Conservation (phyloP, 30 jellyfish, hydroid and myxozoan genomes). For the Hydractinia echinata region DNA sequence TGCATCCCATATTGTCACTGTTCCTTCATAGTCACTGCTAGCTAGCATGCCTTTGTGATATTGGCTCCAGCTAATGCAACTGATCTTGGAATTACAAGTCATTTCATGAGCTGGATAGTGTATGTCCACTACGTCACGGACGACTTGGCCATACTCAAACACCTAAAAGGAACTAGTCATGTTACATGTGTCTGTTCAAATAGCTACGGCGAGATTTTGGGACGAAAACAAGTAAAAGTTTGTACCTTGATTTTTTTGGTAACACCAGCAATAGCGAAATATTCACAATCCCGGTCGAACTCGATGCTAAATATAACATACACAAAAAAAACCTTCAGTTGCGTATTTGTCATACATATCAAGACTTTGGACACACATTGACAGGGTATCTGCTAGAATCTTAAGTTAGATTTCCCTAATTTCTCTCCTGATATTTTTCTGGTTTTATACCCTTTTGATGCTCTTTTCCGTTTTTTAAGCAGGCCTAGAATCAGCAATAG, state of each 20-base stretch:
- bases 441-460: too few species aligned
- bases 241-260: constrained; percentile 92
- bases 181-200: background rate
- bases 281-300: constrained; percentile 97
- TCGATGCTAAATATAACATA: constrained; percentile 67
- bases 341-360: too few species aligned
- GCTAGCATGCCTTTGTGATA: constrained; percentile 98
- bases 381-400: background rate
- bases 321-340: too few species aligned
- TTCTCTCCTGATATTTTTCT: too few species aligned
- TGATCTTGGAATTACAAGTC: constrained; percentile 97
- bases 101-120: constrained; percentile 98
- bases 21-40: constrained; percentile 99
- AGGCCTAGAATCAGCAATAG: too few species aligned
- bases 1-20: constrained; percentile 98
- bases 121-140: constrained; percentile 94
- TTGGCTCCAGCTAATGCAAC: constrained; percentile 97
- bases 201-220: too few species aligned
- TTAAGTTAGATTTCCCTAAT: background rate
- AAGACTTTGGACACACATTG: background rate
- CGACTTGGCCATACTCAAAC: constrained; percentile 90
- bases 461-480: too few species aligned
- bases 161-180: constrained; percentile 39
- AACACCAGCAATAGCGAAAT: constrained; percentile 98
- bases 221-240: background rate